phyloP scores from a whole-genome alignment of 2,888 invertebrate species.

The Perizoma affinitatum region DNA sequence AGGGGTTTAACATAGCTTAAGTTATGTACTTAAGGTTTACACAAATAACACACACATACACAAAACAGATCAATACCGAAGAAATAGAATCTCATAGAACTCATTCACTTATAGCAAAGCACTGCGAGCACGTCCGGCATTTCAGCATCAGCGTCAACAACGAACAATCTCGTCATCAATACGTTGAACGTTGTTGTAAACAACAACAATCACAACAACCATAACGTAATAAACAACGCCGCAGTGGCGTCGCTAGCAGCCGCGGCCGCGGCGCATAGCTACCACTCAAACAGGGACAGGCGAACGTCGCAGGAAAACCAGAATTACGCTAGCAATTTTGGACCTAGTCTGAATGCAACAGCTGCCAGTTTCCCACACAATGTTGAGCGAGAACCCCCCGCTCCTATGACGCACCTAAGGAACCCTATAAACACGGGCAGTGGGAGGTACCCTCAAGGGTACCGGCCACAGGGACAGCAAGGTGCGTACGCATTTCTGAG shows the following conservation, averaged over 20 bases:
- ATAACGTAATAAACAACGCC: constrained; percentile 81
- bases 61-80: constrained; percentile 7
- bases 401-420: constrained; percentile 78
- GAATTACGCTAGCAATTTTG: constrained; percentile 73
- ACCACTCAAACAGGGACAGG: constrained; percentile 76
- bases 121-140: constrained; percentile 72
- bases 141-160: constrained; percentile 73
- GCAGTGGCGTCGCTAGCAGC: constrained; percentile 79
- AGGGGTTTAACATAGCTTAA: constrained; percentile 24
- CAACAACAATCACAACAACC: constrained; percentile 82
- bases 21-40: constrained; percentile 3
- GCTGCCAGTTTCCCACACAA: constrained; percentile 71
- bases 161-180: constrained; percentile 81
- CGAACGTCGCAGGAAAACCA: constrained; percentile 78
- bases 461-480: constrained; percentile 79
- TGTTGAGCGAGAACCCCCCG: constrained; percentile 72
- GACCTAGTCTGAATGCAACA: constrained; percentile 76
- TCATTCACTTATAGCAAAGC: constrained; percentile 61
- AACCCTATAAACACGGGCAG: constrained; percentile 75
- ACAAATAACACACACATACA: constrained; percentile 23
- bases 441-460: constrained; percentile 76
- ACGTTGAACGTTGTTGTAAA: constrained; percentile 80
- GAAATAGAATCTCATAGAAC: constrained; percentile 34
- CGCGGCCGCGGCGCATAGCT: constrained; percentile 78
- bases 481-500: constrained; percentile 66